Base-by-base conservation (phyloP, 2,888 invertebrate genomes). In the Brassicogethes aeneus region DNA sequence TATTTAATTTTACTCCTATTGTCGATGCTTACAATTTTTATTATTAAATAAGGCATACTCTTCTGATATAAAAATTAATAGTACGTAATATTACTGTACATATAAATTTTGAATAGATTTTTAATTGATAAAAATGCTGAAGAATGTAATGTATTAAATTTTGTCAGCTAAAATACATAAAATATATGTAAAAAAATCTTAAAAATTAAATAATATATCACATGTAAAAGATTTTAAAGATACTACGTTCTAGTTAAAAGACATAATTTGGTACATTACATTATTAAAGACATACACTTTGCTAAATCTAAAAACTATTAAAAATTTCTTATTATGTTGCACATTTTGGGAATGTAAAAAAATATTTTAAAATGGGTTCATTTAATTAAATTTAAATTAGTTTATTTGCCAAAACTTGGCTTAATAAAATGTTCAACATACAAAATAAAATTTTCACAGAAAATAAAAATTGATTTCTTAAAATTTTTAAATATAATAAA, bases 1-100 rank as follows among this genome's bases (percentile, higher is more conserved):
- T 17, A 7, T 5, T 23, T 10, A 48, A 52, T 44, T 45, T 37
- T 47, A 37, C 45, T 53, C 34, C 56, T 56, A 56, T 57, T 55
- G 56, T 57, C 56, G 48, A 51, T 52, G 50, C 49, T 51, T 48
- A 43, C 10, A 42, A 31, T 34, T 34, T 40, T 29, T 37, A 41
- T 23, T 32, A 16, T 32, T 34, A 33, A 13, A 31, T 17, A 41
- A 33, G 3, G 23, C 23, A 23, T 23, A 23, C 23, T 23, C 10
- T 23, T 23, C 23, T 23, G 23, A 23, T 23, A 23, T 23, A 23
- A 23, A 23, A 23, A 23, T 5, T 23, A 23, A 23, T 23, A 23
- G 23, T 23, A 23, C 23, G 23, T 23, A 23, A 23, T 10, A 23
- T 23, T 23, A 23, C 23, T 23, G 23, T 23, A 23, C 23, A 23